These are phyloP conservation scores for Villa cingulata DNA, from an alignment of 2,888 invertebrate genomes.

Conservation along the genomic window DNA sequence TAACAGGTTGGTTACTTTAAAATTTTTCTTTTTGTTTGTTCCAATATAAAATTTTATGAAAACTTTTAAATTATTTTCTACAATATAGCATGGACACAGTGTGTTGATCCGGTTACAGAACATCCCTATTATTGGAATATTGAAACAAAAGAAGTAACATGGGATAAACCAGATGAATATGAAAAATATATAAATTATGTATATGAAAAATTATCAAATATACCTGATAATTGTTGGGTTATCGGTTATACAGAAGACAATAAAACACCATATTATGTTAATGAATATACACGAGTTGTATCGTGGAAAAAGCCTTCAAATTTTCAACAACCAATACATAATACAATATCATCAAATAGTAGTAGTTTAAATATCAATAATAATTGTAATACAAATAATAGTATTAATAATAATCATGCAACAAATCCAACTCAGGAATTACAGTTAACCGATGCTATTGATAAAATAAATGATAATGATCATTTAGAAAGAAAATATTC, in stretches of 20 bases:
- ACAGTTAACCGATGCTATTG: conserved; percentile 21
- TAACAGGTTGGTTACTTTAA: background rate
- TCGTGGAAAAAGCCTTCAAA: conserved; percentile 15
- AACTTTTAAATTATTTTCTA: background rate
- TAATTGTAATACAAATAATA: no score
- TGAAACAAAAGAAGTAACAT: conserved; percentile 48
- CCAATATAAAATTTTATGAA: background rate
- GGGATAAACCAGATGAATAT: conserved; percentile 45
- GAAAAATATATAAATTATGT: conserved; percentile 15
- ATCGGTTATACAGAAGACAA: conserved; percentile 13
- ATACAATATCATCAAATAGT: no score
- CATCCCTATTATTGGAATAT: conserved; percentile 53
- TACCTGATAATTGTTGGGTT: conserved; percentile 9
- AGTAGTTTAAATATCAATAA: no score
- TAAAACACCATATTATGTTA: conserved; percentile 14
- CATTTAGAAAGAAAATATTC: conserved; percentile 1
- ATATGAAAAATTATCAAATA: background rate
- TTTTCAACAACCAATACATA: conserved; percentile 11
- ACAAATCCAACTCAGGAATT: conserved; percentile 8
- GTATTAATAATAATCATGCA: background rate
- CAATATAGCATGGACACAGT: conserved; percentile 45
- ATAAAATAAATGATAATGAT: conserved; percentile 5
- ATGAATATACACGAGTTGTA: conserved; percentile 15
- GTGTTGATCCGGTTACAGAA: conserved; percentile 45
- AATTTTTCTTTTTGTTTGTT: no score